Evolutionary conservation across 2,113 vertebrate genomes (phyloP).

Genomic region (Phainopepla nitens): DNA sequence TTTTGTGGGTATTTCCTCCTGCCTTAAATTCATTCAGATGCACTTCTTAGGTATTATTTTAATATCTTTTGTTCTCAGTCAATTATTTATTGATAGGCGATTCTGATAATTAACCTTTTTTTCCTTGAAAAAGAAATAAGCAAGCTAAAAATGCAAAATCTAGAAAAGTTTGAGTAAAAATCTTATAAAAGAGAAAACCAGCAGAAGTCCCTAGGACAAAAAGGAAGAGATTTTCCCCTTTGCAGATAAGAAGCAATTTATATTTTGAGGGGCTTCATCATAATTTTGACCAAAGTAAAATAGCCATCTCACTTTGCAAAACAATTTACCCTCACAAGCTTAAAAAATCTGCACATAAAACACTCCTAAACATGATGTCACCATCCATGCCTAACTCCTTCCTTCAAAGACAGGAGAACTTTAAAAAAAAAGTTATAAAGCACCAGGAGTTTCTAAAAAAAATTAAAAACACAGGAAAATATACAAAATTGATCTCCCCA

Average conservation of each 20-base stretch:
- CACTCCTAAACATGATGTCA: neutral
- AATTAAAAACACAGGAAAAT: rapidly evolving
- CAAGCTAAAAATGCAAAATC: neutral
- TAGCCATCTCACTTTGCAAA: neutral
- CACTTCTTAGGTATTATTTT: neutral
- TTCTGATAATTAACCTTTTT: neutral
- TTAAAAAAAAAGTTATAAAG: neutral
- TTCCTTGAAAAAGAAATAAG: neutral
- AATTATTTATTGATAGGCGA: neutral
- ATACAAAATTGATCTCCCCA: neutral
- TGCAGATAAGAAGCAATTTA: neutral
- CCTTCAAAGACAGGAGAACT: neutral
- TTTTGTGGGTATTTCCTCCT: neutral
- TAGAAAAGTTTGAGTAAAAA: neutral
- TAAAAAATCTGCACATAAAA: neutral
- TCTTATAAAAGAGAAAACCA: neutral
- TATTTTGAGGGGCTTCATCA: neutral
- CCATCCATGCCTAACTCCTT: neutral
- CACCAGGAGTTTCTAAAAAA: neutral
- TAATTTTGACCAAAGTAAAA: neutral
- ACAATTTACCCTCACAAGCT: neutral
- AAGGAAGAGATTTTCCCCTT: neutral
- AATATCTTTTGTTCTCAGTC: neutral
- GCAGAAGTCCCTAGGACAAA: neutral
- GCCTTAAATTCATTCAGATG: neutral